A percentile compares a stretch with the other conserved stretches of the same genome.
Evolutionary conservation across 2,113 vertebrate species (phyloP).

Genomic region (Campylomormyrus numenius): DNA sequence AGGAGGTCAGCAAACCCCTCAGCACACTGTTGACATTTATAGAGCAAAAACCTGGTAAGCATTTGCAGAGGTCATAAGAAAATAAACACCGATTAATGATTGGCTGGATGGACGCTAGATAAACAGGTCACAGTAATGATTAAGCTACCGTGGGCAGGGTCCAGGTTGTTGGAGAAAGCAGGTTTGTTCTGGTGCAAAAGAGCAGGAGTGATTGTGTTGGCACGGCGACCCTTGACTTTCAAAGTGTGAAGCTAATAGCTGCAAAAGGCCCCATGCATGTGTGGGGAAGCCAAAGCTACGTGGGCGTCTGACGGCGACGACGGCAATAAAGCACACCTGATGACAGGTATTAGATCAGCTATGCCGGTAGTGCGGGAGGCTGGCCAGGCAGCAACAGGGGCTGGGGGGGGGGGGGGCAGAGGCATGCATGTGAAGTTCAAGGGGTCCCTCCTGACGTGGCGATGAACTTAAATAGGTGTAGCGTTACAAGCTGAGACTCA

Average conservation of each 20-base stretch:
- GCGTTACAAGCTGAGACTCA: conserved; percentile 68
- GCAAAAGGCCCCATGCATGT: conserved; percentile 27
- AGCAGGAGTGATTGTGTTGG: conserved; percentile 64
- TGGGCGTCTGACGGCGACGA: conserved; percentile 19
- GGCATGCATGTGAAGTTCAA: conserved; percentile 36
- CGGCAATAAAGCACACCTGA: conserved; percentile 37
- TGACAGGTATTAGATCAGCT: conserved; percentile 44
- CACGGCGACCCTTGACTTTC: conserved; percentile 59
- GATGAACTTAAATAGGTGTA: conserved; percentile 67
- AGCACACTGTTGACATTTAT: conserved; percentile 71
- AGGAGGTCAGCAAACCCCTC: conserved; percentile 42
- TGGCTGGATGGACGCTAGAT: conserved; percentile 88
- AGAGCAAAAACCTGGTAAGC: conserved; percentile 67
- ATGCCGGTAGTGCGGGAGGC: conserved; percentile 42
- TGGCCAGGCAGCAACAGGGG: conserved; percentile 39
- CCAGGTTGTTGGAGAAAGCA: conserved; percentile 57
- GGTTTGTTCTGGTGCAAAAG: conserved; percentile 55
- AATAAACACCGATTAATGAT: conserved; percentile 99
- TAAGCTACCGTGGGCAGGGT: conserved; percentile 71
- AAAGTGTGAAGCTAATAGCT: conserved; percentile 47
- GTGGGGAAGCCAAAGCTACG: conserved; percentile 10
- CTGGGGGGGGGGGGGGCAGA: background rate
- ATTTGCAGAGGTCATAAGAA: conserved; percentile 88
- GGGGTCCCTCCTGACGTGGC: conserved; percentile 62
- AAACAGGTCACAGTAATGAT: conserved; percentile 95